Conservation (phyloP, 2,113 vertebrate genomes). For the Xyrauchen texanus region DNA sequence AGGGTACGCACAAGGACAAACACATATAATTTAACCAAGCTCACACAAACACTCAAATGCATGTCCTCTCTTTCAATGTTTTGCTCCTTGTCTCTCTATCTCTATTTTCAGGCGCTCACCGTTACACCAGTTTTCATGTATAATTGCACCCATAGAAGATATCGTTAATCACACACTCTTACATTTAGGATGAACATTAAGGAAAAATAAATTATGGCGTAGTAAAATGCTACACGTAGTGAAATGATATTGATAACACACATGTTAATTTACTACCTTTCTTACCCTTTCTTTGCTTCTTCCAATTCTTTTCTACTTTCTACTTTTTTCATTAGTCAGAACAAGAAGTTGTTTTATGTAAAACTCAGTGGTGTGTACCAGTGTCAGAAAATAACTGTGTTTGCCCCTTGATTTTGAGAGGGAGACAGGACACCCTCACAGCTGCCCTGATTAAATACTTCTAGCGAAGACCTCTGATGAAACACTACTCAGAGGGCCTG, state of each 20-base stretch:
- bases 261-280: no score
- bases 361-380: not conserved
- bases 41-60: constrained; percentile 21
- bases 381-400: no score
- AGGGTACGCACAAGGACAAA: constrained; percentile 59
- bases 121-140: not conserved
- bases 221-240: not conserved
- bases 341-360: not conserved
- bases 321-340: no score
- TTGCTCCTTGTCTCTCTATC: no score
- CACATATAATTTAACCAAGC: constrained; percentile 49
- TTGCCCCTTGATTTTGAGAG: no score
- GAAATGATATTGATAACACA: not conserved
- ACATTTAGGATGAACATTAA: not conserved
- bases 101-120: not conserved
- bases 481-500: constrained; percentile 1
- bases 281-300: no score
- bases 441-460: constrained; percentile 22
- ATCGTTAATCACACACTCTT: constrained; percentile 5
- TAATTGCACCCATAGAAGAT: not conserved
- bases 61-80: no score
- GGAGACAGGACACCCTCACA: not conserved
- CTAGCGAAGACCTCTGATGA: constrained; percentile 23
- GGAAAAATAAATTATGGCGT: not conserved
- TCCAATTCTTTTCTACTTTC: no score